phyloP scores from a whole-genome alignment of 2,113 vertebrate genomes.

The Sylvilagus bachmani region DNA sequence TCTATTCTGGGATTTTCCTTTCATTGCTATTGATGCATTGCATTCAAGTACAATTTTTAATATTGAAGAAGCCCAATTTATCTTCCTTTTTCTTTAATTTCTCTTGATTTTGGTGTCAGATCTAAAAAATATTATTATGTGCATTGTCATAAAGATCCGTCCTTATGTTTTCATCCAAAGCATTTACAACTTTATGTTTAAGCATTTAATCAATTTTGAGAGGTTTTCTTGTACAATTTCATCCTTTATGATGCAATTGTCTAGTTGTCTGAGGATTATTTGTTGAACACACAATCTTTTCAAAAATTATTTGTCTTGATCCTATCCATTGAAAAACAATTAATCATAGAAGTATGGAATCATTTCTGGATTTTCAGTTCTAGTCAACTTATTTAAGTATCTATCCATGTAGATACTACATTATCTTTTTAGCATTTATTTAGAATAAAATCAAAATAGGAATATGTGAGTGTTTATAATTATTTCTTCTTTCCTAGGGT shows the following conservation, averaged over 20 bases:
- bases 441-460: neutral
- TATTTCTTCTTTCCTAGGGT: neutral
- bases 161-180: too few species aligned
- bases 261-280: too few species aligned
- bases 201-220: too few species aligned
- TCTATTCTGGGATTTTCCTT: neutral
- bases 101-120: neutral
- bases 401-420: neutral
- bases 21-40: neutral
- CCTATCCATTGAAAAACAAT: neutral
- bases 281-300: too few species aligned
- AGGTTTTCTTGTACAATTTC: too few species aligned
- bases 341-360: neutral
- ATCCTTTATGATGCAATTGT: too few species aligned
- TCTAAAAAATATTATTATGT: neutral
- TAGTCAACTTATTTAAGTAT: neutral
- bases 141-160: neutral
- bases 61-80: too few species aligned
- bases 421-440: neutral
- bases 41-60: neutral
- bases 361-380: neutral
- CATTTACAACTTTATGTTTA: too few species aligned
- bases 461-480: neutral
- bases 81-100: neutral
- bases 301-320: too few species aligned